phyloP scores from a whole-genome alignment of 2,888 invertebrate species.

The Abrostola triplasia region DNA sequence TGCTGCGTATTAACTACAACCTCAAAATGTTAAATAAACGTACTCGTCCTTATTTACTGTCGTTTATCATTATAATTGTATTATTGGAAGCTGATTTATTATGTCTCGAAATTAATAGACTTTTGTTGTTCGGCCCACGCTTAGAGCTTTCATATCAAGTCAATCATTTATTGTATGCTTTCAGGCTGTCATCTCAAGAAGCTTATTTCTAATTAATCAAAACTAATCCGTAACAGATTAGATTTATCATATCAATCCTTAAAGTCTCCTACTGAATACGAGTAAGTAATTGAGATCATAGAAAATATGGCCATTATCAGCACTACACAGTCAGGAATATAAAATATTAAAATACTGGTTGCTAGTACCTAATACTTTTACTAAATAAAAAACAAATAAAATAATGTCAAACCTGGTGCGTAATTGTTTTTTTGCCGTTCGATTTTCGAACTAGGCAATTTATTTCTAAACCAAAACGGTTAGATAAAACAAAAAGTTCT shows the following conservation, averaged over 20 bases:
- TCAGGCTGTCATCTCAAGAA: conserved; percentile 23
- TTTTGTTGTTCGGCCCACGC: conserved; percentile 23
- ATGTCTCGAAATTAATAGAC: conserved; percentile 28
- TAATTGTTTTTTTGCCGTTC: not conserved
- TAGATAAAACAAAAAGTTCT: conserved; percentile 12
- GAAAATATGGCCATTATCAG: not conserved
- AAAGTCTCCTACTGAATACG: not conserved
- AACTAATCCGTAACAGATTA: conserved; percentile 1
- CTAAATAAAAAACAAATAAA: not conserved
- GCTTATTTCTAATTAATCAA: conserved; percentile 18
- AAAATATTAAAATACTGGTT: not conserved
- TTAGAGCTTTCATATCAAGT: conserved; percentile 29
- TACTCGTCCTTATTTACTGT: conserved; percentile 56
- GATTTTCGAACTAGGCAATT: conserved; percentile 8
- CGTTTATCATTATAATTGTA: conserved; percentile 52
- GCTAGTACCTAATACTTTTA: no score
- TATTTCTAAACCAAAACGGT: conserved; percentile 27
- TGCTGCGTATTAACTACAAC: conserved; percentile 62
- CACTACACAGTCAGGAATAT: not conserved
- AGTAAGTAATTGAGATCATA: not conserved
- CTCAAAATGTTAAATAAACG: conserved; percentile 62
- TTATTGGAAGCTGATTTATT: conserved; percentile 42
- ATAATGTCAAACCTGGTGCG: not conserved
- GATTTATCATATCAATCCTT: conserved; percentile 5
- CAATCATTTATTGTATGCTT: conserved; percentile 33